Percentiles rank a stretch among this genome's conserved stretches.
These are phyloP conservation scores for Macquaria australasica DNA, from an alignment of 2,113 vertebrate species.

Conservation along the genomic window DNA sequence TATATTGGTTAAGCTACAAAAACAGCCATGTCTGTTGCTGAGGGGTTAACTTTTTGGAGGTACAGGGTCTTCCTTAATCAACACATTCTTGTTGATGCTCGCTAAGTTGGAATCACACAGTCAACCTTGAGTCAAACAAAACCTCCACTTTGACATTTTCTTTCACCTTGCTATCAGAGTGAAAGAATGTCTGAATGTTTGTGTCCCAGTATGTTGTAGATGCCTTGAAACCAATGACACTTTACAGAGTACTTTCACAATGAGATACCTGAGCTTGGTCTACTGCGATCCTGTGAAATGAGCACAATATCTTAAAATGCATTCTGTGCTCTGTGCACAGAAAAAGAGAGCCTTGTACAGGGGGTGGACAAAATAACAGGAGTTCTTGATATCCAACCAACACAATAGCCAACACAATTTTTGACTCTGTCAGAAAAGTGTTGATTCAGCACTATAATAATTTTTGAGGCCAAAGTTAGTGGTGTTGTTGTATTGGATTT, in stretches of 20 bases:
- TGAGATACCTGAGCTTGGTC: not conserved
- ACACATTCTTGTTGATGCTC: not conserved
- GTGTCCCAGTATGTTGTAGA: slow-evolving; percentile 1
- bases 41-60: not conserved
- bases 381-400: not conserved
- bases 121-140: not conserved
- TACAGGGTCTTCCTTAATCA: not conserved
- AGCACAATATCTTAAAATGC: not conserved
- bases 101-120: not conserved
- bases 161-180: slow-evolving; percentile 15
- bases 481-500: not conserved
- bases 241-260: not conserved
- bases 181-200: not conserved
- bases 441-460: not conserved
- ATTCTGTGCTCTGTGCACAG: not conserved
- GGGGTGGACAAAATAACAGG: not conserved
- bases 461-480: not conserved
- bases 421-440: not conserved
- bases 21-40: not conserved
- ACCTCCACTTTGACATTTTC: not conserved
- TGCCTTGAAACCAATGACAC: not conserved
- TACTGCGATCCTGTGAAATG: not conserved
- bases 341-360: not conserved
- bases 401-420: not conserved
- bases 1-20: not conserved